Conservation (phyloP, 1,140 invertebrate genomes). For the Bathynomus jamesi region DNA sequence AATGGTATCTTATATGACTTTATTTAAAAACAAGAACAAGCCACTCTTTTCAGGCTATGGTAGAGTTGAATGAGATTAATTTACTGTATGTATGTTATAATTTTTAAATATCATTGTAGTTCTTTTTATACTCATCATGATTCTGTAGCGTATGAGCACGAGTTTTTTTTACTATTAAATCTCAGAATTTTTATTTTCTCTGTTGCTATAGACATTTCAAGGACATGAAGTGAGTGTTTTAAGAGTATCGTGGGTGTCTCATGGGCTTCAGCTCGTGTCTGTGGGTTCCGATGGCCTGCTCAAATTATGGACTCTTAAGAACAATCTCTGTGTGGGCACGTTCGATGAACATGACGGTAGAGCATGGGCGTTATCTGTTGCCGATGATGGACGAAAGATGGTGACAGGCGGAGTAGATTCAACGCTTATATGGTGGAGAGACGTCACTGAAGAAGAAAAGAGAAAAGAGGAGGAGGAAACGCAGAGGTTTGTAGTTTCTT, state of each 20-base stretch:
- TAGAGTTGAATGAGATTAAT: no score
- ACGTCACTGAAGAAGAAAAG: conserved; percentile 65
- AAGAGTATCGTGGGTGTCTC: conserved; percentile 63
- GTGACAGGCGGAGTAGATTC: conserved; percentile 73
- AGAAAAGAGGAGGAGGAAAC: conserved; percentile 55
- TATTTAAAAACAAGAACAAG: no score
- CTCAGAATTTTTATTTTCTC: no score
- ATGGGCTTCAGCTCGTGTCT: conserved; percentile 75
- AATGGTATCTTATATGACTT: no score
- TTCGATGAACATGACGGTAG: conserved; percentile 77
- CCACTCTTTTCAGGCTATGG: no score
- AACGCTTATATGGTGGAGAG: conserved; percentile 71
- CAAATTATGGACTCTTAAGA: conserved; percentile 86
- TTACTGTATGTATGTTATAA: no score
- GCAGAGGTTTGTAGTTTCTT: no score
- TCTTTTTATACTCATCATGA: no score
- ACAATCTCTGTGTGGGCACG: conserved; percentile 71
- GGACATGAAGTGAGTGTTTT: conserved; percentile 89
- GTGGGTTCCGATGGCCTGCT: conserved; percentile 74
- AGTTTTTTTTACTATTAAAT: no score
- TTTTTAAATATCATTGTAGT: no score
- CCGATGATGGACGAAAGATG: conserved; percentile 57
- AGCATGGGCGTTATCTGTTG: conserved; percentile 70
- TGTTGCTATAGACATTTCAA: conserved; percentile 69
- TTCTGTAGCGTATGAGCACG: no score